Evolutionary conservation across 1,140 invertebrate species (phyloP).

Genomic region (Drosophila mojavensis): DNA sequence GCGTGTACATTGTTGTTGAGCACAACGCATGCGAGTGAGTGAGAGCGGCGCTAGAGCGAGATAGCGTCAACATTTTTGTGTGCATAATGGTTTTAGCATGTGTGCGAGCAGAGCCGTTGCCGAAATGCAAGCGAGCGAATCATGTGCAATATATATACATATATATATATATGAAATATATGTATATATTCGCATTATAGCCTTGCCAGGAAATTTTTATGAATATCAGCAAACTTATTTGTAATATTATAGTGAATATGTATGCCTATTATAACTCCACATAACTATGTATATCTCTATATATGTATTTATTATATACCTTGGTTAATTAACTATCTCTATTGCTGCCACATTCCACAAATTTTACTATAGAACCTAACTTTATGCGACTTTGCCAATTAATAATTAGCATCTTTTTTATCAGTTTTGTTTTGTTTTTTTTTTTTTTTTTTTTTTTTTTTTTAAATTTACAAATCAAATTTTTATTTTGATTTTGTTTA

Average conservation of each 20-base stretch:
- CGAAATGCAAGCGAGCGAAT: conserved; percentile 7
- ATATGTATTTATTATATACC: conserved; percentile 36
- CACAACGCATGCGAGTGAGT: conserved; percentile 8
- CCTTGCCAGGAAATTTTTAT: conserved; percentile 33
- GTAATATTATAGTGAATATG: conserved; percentile 26
- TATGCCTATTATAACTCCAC: not conserved
- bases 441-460: conserved; percentile 16
- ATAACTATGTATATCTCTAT: not conserved
- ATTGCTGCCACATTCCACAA: conserved; percentile 64
- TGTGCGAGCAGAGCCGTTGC: conserved; percentile 20
- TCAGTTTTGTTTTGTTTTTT: too few species aligned
- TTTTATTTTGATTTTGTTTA: not conserved
- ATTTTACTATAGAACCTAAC: conserved; percentile 18
- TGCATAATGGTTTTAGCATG: conserved; percentile 2
- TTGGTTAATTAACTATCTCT: conserved; percentile 38
- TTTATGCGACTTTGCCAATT: conserved; percentile 22
- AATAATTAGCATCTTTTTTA: not conserved
- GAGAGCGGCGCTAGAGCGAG: conserved; percentile 14
- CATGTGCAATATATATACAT: conserved; percentile 40
- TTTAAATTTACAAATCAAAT: not conserved
- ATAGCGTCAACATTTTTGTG: conserved; percentile 7
- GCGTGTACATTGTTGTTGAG: not conserved
- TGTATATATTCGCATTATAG: conserved; percentile 18
- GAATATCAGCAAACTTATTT: conserved; percentile 35
- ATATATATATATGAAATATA: conserved; percentile 18